Evolutionary conservation across 2,888 invertebrate genomes (phyloP).

Genomic region (Alviniconcha strummeri): DNA sequence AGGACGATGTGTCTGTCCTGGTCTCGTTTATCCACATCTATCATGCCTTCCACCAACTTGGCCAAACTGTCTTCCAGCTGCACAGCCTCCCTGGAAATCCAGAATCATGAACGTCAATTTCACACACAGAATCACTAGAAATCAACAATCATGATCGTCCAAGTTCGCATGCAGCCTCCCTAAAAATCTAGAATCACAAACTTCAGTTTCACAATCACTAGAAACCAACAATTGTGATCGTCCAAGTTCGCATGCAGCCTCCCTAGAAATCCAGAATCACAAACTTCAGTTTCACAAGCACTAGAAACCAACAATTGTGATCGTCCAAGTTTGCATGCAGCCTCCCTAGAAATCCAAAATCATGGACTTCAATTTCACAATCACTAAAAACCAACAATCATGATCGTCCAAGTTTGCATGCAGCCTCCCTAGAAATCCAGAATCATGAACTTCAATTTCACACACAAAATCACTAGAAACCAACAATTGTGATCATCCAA

Average conservation of each 20-base stretch:
- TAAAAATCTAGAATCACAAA: background rate
- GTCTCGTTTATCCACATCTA: conserved; percentile 16
- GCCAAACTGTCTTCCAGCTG: conserved; percentile 37
- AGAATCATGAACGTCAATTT: background rate
- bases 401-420: no score
- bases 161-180: no score
- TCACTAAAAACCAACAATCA: no score
- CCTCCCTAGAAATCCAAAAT: conserved; percentile 27
- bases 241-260: background rate
- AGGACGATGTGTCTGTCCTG: background rate
- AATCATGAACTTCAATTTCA: background rate
- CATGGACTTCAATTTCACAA: background rate
- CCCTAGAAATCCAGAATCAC: conserved; percentile 23
- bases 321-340: background rate
- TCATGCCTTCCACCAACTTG: conserved; percentile 23
- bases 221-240: no score
- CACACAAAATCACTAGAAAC: no score
- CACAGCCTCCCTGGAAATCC: conserved; percentile 29
- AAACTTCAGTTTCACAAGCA: background rate
- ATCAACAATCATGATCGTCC: no score
- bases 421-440: conserved; percentile 29
- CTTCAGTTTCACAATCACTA: background rate
- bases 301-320: no score
- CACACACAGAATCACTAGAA: no score
- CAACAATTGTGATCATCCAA: no score